These are phyloP conservation scores for Neodiprion pinetum DNA, from an alignment of 1,140 invertebrate species.

Conservation along the genomic window DNA sequence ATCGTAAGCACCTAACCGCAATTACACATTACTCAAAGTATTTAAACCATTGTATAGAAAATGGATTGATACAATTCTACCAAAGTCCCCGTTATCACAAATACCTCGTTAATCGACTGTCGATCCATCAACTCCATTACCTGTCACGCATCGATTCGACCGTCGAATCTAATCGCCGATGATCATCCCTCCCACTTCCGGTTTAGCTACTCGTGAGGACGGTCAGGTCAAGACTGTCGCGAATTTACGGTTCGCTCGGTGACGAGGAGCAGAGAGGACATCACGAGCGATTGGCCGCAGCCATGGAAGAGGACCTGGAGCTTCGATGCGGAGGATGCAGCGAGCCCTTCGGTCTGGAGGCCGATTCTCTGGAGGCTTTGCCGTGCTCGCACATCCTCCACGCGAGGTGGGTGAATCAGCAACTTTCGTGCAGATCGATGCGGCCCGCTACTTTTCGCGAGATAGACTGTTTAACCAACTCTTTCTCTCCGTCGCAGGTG, in stretches of 20 bases:
- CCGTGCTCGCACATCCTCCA: conserved; percentile 87
- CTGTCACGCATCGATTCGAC: no score
- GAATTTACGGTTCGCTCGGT: conserved; percentile 80
- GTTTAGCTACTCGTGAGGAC: conserved; percentile 76
- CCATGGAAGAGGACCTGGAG: conserved; percentile 75
- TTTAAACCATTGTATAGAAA: no score
- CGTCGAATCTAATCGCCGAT: neutral
- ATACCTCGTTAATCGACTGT: no score
- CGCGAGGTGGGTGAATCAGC: conserved; percentile 68
- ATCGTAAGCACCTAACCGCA: no score
- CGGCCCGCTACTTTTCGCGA: neutral
- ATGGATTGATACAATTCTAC: no score
- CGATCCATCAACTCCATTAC: neutral
- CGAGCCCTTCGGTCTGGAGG: conserved; percentile 75
- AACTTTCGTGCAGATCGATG: no score
- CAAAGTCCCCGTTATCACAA: no score
- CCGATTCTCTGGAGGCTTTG: conserved; percentile 77
- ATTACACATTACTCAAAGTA: no score
- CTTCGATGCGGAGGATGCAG: conserved; percentile 80
- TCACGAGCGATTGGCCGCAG: conserved; percentile 74
- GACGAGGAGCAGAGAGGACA: conserved; percentile 79
- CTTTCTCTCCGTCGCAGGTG: conserved; percentile 62
- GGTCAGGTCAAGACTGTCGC: conserved; percentile 75
- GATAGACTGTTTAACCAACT: neutral
- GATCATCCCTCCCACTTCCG: conserved; percentile 28